Evolutionary conservation across 2,113 vertebrate genomes (phyloP).

Genomic region (Scomber japonicus): DNA sequence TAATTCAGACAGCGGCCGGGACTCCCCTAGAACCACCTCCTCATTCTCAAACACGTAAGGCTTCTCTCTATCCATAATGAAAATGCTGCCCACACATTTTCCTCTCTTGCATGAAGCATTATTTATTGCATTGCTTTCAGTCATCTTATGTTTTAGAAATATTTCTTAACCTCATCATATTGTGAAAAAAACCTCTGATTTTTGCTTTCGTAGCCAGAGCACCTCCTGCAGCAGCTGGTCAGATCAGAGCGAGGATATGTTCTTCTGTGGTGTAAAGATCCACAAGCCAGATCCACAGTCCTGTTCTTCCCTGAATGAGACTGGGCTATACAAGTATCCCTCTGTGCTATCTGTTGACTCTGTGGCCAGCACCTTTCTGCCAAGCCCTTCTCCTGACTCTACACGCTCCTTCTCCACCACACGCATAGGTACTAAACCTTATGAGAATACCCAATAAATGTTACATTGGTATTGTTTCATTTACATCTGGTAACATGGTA

Average conservation of each 20-base stretch:
- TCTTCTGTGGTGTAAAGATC: constrained; percentile 30
- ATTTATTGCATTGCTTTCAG: too few relatives aligned
- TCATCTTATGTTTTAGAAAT: too few relatives aligned
- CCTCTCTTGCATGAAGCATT: not conserved
- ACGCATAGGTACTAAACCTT: constrained; percentile 79
- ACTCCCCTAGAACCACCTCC: constrained; percentile 71
- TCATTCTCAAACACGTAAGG: constrained; percentile 63
- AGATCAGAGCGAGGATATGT: constrained; percentile 63
- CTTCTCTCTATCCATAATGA: not conserved
- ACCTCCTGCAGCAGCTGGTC: constrained; percentile 81
- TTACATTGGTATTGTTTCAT: not conserved
- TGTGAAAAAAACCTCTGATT: not conserved
- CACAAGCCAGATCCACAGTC: constrained; percentile 4
- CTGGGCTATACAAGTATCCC: constrained; percentile 62
- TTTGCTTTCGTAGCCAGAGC: constrained; percentile 61
- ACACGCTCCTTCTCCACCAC: constrained; percentile 78
- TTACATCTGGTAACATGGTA: not conserved
- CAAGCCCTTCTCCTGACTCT: constrained; percentile 77
- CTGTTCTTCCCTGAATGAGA: not conserved
- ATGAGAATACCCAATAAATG: not conserved
- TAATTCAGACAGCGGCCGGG: constrained; percentile 83
- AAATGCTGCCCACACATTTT: accelerated
- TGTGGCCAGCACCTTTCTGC: constrained; percentile 81
- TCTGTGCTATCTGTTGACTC: constrained; percentile 78
- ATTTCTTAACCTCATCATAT: too few relatives aligned